phyloP scores from a whole-genome alignment of 2,888 invertebrate genomes.

The Scrobipalpa costella region DNA sequence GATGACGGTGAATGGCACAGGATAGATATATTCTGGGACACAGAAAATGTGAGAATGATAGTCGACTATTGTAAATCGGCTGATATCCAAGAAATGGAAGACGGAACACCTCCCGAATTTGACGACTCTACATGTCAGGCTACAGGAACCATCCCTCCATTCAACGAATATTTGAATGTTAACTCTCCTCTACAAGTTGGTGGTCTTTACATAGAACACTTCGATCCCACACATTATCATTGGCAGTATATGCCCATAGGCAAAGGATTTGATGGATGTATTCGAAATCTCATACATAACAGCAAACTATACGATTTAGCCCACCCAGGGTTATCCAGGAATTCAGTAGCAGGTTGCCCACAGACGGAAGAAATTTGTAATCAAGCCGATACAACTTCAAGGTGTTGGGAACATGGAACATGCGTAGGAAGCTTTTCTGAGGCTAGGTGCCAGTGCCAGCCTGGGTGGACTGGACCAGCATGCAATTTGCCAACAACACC shows the following conservation, averaged over 20 bases:
- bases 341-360: constrained; percentile 94
- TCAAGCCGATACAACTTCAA: constrained; percentile 90
- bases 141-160: constrained; percentile 93
- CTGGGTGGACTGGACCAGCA: constrained; percentile 96
- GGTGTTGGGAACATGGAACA: constrained; percentile 96
- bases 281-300: constrained; percentile 97
- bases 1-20: constrained; percentile 99
- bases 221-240: constrained; percentile 92
- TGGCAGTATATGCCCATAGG: constrained; percentile 96
- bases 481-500: constrained; percentile 93
- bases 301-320: constrained; percentile 97
- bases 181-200: constrained; percentile 98
- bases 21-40: constrained; percentile 97
- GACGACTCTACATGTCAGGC: constrained; percentile 95
- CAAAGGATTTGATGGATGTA: constrained; percentile 97
- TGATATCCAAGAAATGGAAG: constrained; percentile 93
- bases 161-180: constrained; percentile 97
- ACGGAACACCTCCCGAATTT: constrained; percentile 93
- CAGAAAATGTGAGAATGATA: constrained; percentile 95
- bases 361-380: constrained; percentile 96
- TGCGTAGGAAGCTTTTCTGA: constrained; percentile 95
- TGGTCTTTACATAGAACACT: constrained; percentile 93
- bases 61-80: constrained; percentile 96
- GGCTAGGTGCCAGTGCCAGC: constrained; percentile 95
- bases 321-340: constrained; percentile 92